phyloP scores from a whole-genome alignment of 2,888 invertebrate species.

The Agrochola macilenta region DNA sequence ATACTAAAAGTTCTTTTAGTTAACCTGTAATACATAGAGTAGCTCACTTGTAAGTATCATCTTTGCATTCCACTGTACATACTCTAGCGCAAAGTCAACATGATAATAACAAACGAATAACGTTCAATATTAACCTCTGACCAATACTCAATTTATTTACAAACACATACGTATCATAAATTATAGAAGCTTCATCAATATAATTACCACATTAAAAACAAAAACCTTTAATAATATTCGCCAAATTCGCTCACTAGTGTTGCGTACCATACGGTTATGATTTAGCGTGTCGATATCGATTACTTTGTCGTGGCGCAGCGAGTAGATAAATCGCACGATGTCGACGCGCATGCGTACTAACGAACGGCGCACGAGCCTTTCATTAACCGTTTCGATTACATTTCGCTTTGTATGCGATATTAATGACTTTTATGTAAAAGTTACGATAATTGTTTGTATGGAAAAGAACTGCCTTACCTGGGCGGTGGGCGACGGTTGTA shows the following conservation, averaged over 20 bases:
- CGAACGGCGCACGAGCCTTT: conserved; percentile 78
- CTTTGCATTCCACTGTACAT: not conserved
- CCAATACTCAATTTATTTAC: conserved; percentile 37
- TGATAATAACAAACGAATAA: conserved; percentile 15
- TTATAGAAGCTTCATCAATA: conserved; percentile 37
- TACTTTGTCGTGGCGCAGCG: conserved; percentile 74
- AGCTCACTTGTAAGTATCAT: not conserved
- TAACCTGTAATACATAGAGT: not conserved
- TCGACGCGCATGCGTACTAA: conserved; percentile 78
- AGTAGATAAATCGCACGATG: conserved; percentile 81
- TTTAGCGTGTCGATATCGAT: conserved; percentile 83
- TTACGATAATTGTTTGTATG: conserved; percentile 77
- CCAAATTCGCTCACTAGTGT: conserved; percentile 49
- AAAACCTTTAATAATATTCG: conserved; percentile 35
- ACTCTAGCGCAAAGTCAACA: conserved; percentile 6
- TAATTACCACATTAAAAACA: conserved; percentile 43
- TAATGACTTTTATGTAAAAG: conserved; percentile 84
- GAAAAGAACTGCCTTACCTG: conserved; percentile 61
- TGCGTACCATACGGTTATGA: conserved; percentile 68
- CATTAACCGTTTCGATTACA: conserved; percentile 83
- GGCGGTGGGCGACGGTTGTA: not conserved
- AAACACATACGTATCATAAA: conserved; percentile 23
- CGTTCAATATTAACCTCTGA: conserved; percentile 43
- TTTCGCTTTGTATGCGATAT: conserved; percentile 77
- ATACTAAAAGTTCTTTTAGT: not conserved